Conservation (phyloP, 2,797 vertebrate species). For the Eupleurogrammus muticus region DNA sequence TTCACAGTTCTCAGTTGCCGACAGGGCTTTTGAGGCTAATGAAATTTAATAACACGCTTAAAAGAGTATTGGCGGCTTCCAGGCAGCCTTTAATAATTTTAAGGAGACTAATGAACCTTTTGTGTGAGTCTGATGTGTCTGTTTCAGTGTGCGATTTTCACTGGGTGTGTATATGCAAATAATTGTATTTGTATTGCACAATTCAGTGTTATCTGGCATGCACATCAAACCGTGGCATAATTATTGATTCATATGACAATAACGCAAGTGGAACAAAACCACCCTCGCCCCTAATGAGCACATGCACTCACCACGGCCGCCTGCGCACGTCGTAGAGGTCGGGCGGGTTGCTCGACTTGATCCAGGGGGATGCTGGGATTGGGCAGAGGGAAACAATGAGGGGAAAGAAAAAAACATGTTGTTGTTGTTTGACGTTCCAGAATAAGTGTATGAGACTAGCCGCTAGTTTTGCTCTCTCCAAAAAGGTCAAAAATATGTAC, state of each 20-base stretch:
- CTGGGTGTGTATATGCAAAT: not conserved
- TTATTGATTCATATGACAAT: conserved; percentile 19
- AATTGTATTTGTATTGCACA: not conserved
- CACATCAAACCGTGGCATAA: conserved; percentile 18
- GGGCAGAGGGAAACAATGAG: not conserved
- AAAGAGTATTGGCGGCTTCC: conserved; percentile 35
- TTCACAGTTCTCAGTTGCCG: conserved; percentile 9
- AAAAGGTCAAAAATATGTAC: not conserved
- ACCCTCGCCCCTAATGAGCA: not conserved
- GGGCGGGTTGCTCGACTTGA: conserved; percentile 87
- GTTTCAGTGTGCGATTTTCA: conserved; percentile 20
- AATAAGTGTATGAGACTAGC: not conserved
- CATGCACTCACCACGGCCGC: conserved; percentile 91
- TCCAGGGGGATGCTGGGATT: conserved; percentile 93
- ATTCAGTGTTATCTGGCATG: conserved; percentile 10
- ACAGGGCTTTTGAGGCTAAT: conserved; percentile 32
- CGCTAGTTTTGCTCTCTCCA: not conserved
- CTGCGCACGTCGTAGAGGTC: conserved; percentile 97
- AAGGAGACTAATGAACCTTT: conserved; percentile 54
- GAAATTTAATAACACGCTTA: conserved; percentile 47
- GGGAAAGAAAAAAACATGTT: not conserved
- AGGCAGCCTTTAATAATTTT: conserved; percentile 50
- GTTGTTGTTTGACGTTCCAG: not conserved
- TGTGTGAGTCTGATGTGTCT: conserved; percentile 36
- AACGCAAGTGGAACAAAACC: conserved; percentile 7